Evolutionary conservation across 1,140 invertebrate species (phyloP).

Genomic region (Drosophila serrata): DNA sequence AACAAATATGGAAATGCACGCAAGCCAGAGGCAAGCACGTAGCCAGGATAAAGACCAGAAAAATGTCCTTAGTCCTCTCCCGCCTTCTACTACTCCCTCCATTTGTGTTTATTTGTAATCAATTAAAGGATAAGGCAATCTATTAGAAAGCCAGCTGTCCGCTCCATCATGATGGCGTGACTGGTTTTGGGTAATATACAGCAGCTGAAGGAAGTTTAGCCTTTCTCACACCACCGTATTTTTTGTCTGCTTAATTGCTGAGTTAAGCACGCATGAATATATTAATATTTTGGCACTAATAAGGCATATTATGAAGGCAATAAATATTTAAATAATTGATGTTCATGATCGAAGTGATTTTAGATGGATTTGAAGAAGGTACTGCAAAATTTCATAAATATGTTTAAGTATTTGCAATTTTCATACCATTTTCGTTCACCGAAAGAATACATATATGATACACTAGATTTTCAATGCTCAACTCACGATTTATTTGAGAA

Average conservation of each 20-base stretch:
- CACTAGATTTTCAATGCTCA: neutral
- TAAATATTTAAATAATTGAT: neutral
- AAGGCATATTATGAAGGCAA: conserved; percentile 3
- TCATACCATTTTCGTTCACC: too few species aligned
- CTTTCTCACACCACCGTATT: neutral
- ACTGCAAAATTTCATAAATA: too few species aligned
- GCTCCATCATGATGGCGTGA: conserved; percentile 31
- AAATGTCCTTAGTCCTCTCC: conserved; percentile 27
- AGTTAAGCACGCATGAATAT: conserved; percentile 33
- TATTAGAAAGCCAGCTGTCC: conserved; percentile 68
- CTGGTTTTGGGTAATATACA: conserved; percentile 41
- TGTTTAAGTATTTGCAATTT: too few species aligned
- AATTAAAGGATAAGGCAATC: conserved; percentile 75
- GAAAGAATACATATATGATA: neutral
- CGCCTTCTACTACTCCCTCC: neutral
- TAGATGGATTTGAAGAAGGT: neutral
- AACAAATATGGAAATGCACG: conserved; percentile 69
- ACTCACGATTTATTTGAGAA: conserved; percentile 12
- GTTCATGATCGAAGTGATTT: neutral
- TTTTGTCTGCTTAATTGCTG: conserved; percentile 7
- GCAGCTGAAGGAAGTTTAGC: conserved; percentile 48
- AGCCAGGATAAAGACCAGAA: conserved; percentile 31
- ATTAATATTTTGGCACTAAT: conserved; percentile 21
- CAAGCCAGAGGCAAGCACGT: conserved; percentile 48
- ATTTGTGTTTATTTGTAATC: conserved; percentile 74